Evolutionary conservation across 2,888 invertebrate species (phyloP), one percentile per base, ranked within the genome.

Genomic region (Keiferia lycopersicella): DNA sequence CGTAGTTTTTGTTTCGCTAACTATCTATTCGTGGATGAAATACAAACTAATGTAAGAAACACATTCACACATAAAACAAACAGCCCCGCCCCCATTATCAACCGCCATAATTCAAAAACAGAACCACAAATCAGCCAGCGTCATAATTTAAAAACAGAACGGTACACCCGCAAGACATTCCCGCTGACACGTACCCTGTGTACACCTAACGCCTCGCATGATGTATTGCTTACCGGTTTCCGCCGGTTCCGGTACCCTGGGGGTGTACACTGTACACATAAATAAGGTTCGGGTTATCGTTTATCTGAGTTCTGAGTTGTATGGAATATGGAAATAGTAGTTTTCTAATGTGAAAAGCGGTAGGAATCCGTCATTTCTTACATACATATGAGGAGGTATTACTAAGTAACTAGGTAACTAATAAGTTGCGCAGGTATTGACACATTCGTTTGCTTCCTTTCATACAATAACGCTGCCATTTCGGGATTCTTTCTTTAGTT

Each of bases 131-230:
- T 61, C 61, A n/a, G 20, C 34, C 34, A 59, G 26, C 63, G 45
- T 45, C 59, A 65, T 64, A 64, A 64, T 45, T 64, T 64, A 59
- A 60, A 51, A 39, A 26, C 26, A 56, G 16, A 56, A n/a, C 41
- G 48, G 60, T 59, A 67, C 56, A 51, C 53, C 65, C 68, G 59
- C 64, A 65, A 63, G 60, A 66, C 66, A 66, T 68, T 60, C 66
- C 45, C 48, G 61, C 39, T 64, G 65, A 67, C 67, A 64, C 59
- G 61, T 48, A 18, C 14, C 26, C 57, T 65, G 67, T 68, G 68
- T 67, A 45, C 20, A 50, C 75, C 78, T 83, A 78, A 81, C 85
- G 81, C 84, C 79, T 73, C 77, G 66, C 76, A 82, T 87, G 86
- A 87, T 77, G 76, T 75, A 86, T 75, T 65, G 77, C 73, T 61